Base-by-base conservation (phyloP, 2,113 vertebrate species). In the Callaeas wilsoni region DNA sequence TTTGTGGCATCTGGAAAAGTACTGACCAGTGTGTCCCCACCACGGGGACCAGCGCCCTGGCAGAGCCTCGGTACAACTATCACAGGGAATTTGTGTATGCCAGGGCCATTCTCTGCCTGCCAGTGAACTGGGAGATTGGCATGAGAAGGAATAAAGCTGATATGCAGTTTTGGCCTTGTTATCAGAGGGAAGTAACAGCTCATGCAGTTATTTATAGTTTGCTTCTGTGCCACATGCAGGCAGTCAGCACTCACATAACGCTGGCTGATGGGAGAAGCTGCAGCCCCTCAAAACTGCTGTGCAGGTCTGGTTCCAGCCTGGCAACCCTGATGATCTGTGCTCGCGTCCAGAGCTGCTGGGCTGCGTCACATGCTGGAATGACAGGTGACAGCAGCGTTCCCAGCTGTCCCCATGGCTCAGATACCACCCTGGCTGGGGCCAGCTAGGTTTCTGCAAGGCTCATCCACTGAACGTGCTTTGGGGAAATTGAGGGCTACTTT, bases 351-450 rank as follows among this genome's bases (percentile, higher is more conserved):
- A 80, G 68, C 57, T 44, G 57, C 59, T 18, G 39, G 42, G 26
- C 4, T 25, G 63, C 10, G 7, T 27, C 25, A 26, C 13, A 2
- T 0, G 1, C 30, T 8, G 29, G 13, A 78, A 41, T 0, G 3
- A 39, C 70, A 49, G 23, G 16, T 5, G 69, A 41, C 60, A 67
- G 55, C 57, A 13, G 35, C 0, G 12, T 60, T 60, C 82, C 44
- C 63, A 55, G 35, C 62, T 15, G 53, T 27, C 33, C 39, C 27
- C 0, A 1, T 2, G 57, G 46, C 41, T 91, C 63, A 69, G n/a
- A 41, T 65, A 64, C 50, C 74, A 33, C 65, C 29, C 13, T 74
- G 60, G 32, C 81, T 49, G 3, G 1, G 35, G 17, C 32, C n/a
- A 84, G 2, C 52, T 33, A 39, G 33, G 16, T 57, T 37, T 50